Evolutionary conservation across 1,140 invertebrate species (phyloP), one percentile per base, ranked within the genome.

Genomic region (Xylocopa sonorina): DNA sequence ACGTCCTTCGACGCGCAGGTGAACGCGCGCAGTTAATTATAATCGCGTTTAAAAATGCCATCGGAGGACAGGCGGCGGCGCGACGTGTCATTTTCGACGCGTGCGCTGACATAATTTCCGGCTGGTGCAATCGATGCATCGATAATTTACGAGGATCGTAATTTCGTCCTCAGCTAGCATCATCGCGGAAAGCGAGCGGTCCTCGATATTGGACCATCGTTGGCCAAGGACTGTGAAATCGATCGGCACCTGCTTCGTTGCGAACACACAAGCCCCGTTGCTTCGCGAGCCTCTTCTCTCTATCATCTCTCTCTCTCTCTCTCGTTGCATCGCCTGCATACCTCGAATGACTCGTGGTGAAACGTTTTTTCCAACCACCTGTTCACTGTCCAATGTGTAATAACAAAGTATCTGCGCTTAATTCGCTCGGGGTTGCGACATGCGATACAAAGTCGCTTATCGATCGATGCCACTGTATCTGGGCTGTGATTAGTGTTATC

Each of bases 331-430:
- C 29, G 64, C 5, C n/a, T 18, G 68, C 78, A 74, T 78, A 77
- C 58, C 57, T 53, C 55, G 64, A 69, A 48, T 80, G 76, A 79
- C 76, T 83, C 69, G 63, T 74, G 41, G 76, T 83, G 81, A 80
- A 80, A 83, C 71, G 72, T 84, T 84, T 83, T 84, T 50, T 34
- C 51, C 64, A 75, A 83, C 69, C 82, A 84, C 82, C 82, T 84
- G 82, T 84, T 84, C n/a, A n/a, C n/a, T 80, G 55, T 67, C 53
- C 62, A 72, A 67, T 50, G 66, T 67, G 82, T 74, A 77, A 74
- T 55, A 74, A 83, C 64, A 81, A 77, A 48, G 41, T 46, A 16
- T 41, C 43, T 50, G 43, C 12, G 6, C 64, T 50, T 51, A 64
- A 27, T 21, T 34, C 32, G 60, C 6, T 38, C 12, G 32, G 14